Evolutionary conservation across 2,888 invertebrate genomes (phyloP).

Genomic region (Calameuta filiformis): DNA sequence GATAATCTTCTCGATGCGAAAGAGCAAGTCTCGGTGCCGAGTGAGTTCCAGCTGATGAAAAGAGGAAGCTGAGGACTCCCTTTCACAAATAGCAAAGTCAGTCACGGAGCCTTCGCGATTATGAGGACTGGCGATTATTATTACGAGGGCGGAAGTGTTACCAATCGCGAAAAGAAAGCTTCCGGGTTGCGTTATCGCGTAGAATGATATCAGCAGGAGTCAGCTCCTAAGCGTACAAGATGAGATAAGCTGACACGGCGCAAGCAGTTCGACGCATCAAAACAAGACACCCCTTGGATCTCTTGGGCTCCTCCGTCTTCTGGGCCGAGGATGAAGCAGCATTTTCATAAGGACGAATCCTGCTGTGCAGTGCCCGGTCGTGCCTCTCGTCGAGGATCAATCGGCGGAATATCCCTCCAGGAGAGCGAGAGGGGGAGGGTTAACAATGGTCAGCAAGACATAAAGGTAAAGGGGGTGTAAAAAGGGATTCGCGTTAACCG

Average conservation of each 20-base stretch:
- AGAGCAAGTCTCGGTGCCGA: not conserved
- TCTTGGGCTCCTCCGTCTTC: slow-evolving; percentile 18
- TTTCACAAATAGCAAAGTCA: not conserved
- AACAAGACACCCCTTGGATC: slow-evolving; percentile 33
- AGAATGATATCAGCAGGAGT: not conserved
- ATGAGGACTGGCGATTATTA: not conserved
- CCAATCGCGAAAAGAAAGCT: slow-evolving; percentile 35
- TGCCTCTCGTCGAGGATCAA: not conserved
- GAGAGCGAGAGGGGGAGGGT: slow-evolving; percentile 8
- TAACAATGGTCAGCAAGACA: not conserved
- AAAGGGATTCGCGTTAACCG: not conserved
- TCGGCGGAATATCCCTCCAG: not conserved
- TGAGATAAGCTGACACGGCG: slow-evolving; percentile 14
- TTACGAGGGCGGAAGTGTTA: slow-evolving; percentile 2
- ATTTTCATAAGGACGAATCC: not conserved
- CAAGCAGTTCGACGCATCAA: slow-evolving; percentile 35
- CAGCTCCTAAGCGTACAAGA: not conserved
- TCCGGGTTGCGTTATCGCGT: slow-evolving; percentile 23
- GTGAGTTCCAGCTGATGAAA: no score
- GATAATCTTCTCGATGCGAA: not conserved
- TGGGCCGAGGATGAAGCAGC: slow-evolving; percentile 1
- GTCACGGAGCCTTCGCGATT: not conserved
- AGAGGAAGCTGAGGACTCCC: no score
- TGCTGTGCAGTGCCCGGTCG: not conserved
- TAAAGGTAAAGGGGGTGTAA: not conserved